Evolutionary conservation across 2,888 invertebrate species (phyloP).

Genomic region (Plagiodera versicolora): DNA sequence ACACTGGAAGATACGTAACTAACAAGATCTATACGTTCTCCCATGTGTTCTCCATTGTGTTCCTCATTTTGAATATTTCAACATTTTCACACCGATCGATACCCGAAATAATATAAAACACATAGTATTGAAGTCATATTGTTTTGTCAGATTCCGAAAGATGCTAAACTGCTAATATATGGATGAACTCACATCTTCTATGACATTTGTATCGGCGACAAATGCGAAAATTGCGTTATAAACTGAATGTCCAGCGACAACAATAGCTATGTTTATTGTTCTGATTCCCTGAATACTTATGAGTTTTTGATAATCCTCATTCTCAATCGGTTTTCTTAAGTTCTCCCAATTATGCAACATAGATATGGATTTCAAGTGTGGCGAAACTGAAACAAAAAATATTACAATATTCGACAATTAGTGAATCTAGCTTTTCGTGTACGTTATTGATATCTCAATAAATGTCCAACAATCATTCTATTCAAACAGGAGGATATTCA

Average conservation of each 20-base stretch:
- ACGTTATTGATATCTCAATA: no score
- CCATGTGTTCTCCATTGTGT: no score
- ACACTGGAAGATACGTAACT: no score
- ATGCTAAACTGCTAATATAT: neutral
- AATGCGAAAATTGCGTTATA: neutral
- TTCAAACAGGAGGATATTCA: no score
- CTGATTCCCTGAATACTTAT: constrained; percentile 10
- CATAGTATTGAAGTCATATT: no score
- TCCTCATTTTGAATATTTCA: no score
- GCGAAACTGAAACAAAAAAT: neutral
- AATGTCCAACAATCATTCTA: no score
- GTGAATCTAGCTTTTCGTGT: no score
- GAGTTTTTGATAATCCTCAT: constrained; percentile 8
- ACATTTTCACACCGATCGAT: no score
- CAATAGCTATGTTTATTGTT: constrained; percentile 8
- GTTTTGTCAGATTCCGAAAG: neutral
- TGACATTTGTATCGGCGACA: neutral
- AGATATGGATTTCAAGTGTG: neutral
- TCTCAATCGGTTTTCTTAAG: neutral
- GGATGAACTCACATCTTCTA: constrained; percentile 9
- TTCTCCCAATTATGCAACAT: constrained; percentile 12
- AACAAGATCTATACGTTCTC: no score
- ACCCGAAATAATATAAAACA: no score
- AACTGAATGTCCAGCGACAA: constrained; percentile 3
- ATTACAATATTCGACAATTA: no score